Base-by-base conservation (phyloP, 2,888 invertebrate genomes). In the Synanthedon andrenaeformis region DNA sequence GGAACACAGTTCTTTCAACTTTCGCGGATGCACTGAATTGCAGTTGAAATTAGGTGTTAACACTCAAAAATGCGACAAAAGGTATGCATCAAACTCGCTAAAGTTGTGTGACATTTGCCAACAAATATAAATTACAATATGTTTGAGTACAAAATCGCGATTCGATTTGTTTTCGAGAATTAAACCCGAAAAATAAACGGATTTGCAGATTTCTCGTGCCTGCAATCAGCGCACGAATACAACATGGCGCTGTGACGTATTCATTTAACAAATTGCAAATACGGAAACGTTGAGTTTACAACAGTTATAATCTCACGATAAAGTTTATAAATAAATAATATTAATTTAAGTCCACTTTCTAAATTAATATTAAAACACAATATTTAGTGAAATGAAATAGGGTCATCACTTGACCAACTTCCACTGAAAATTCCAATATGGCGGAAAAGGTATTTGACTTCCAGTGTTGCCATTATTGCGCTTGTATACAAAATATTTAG, bases 151-250 rank as follows among this genome's bases (percentile, higher is more conserved):
- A 87, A 87, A 86, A 87, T 82, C 85, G 79, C 82, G 75, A 75
- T 83, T 85, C 78, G 79, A 79, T 82, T 81, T 82, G 82, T 80
- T 82, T 74, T 79, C 79, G 82, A 83, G 83, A 76, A 77, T 74
- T 84, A 86, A 73, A 83, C 85, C 87, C 87, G 81, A 81, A 85
- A 85, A 86, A 83, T 85, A 86, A 81, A 82, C 83, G 82, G 83
- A 80, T 87, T 87, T 86, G 87, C 86, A 87, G 83, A 86, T 85
- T 81, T 87, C 84, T 88, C 86, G 84, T 82, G 86, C 86, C 87
- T 86, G 88, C 88, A 85, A 86, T 87, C 87, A 86, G 83, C 82
- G 88, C 87, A 86, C 86, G 87, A 82, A 87, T 88, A 88, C 88
- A 88, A 88, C 87, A 88, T 88, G 88, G 88, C 88, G 88, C 82